Evolutionary conservation across 1,140 invertebrate genomes (phyloP).

Genomic region (Ostrea edulis): DNA sequence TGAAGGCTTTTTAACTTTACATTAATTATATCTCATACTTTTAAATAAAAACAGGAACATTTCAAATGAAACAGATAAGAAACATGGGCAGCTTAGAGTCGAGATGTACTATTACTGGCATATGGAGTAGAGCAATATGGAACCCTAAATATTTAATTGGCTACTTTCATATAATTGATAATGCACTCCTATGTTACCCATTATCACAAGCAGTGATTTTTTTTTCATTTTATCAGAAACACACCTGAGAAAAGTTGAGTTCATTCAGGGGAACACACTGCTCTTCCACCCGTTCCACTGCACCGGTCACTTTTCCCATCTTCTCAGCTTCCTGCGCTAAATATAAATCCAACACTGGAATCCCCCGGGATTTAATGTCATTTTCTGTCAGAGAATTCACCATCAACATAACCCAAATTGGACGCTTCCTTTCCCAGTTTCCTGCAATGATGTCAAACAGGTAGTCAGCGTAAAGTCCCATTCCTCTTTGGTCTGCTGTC

Average conservation of each 20-base stretch:
- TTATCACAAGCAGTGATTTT: too few relatives aligned
- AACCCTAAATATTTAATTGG: not conserved
- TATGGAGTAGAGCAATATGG: not conserved
- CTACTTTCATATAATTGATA: not conserved
- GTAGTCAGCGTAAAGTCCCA: slow-evolving; percentile 81
- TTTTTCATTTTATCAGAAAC: slow-evolving; percentile 42
- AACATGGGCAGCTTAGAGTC: not conserved
- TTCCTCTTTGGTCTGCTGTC: slow-evolving; percentile 80
- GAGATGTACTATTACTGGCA: not conserved
- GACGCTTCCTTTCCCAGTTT: slow-evolving; percentile 82
- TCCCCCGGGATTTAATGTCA: slow-evolving; percentile 81
- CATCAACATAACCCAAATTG: slow-evolving; percentile 83
- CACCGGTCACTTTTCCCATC: slow-evolving; percentile 80
- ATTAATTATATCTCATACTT: not conserved
- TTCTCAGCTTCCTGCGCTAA: slow-evolving; percentile 81
- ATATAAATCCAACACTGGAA: slow-evolving; percentile 82
- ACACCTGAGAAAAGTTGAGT: slow-evolving; percentile 82
- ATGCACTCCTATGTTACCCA: not conserved
- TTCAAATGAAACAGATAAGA: not conserved
- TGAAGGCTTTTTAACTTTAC: not conserved
- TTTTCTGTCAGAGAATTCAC: slow-evolving; percentile 82
- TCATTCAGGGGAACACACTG: slow-evolving; percentile 83
- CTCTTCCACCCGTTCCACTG: slow-evolving; percentile 82
- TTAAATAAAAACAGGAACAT: not conserved
- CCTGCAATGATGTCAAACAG: slow-evolving; percentile 81